phyloP scores from a whole-genome alignment of 2,797 vertebrate genomes.

The Oceanodroma leucorhoa region DNA sequence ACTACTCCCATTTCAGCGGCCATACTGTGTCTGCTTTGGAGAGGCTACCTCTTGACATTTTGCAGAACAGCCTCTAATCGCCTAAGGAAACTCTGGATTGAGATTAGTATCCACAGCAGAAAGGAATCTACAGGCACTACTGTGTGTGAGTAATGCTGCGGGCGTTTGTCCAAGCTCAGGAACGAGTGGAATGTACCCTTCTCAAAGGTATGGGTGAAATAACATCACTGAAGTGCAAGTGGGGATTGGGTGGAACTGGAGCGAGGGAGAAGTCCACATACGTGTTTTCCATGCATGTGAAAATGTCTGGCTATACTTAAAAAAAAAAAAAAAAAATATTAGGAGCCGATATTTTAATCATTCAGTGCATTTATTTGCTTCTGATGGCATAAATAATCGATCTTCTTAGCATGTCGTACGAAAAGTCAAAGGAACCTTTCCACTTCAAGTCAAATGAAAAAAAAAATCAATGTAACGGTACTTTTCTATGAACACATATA shows the following conservation, averaged over 20 bases:
- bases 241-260: not conserved
- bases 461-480: not conserved
- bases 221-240: not conserved
- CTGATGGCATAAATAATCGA: constrained; percentile 8
- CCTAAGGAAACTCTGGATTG: constrained; percentile 24
- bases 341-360: not conserved
- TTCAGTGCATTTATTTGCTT: constrained; percentile 1
- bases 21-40: not conserved
- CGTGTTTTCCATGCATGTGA: not conserved
- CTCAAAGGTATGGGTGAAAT: constrained; percentile 40
- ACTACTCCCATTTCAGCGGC: not conserved
- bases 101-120: constrained; percentile 36
- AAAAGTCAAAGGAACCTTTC: not conserved
- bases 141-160: not conserved
- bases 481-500: constrained; percentile 1
- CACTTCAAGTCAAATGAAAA: not conserved
- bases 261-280: not conserved
- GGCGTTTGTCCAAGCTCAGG: not conserved
- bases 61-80: not conserved
- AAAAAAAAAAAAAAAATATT: not conserved
- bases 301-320: not conserved
- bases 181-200: constrained; percentile 32
- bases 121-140: constrained; percentile 12
- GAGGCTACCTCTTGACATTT: not conserved
- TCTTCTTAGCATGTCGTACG: rapidly evolving